Evolutionary conservation across 1,140 invertebrate species (phyloP), one percentile per base, ranked within the genome.

Genomic region (Pseudomyrmex flavicornis): DNA sequence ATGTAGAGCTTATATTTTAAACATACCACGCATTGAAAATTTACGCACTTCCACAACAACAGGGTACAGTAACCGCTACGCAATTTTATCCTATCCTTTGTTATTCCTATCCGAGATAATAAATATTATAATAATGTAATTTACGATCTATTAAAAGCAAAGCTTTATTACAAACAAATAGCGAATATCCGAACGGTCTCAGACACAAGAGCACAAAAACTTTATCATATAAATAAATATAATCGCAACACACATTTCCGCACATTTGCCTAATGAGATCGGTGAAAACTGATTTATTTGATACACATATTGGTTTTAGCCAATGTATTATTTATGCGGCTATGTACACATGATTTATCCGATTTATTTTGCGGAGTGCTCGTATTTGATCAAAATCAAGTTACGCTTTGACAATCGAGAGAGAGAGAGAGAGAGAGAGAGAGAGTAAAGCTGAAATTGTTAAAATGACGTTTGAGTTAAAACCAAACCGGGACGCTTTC

Each of bases 331-430:
- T 80, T 50, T 72, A 68, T 26, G n/a, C 10, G 10, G 0, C 13
- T 7, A 22, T 12, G 62, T 13, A 66, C 7, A 72, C 52, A 58
- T 9, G 15, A 70, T 48, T 79, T 58, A 80, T 70, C 50, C 20
- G 22, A 35, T 70, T 80, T 46, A 12, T 70, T 70, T 56, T 26
- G 44, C 10, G 52, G 20, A 75, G 48, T 59, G 10, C 12, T 12
- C 50, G 12, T 46, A 65, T 65, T 66, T 61, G 44, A n/a, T n/a
- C 35, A 35, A 80, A 72, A 80, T 8, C 17, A 3, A 79, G 13
- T 80, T 61, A 80, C 20, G 12, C 20, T 80, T 48, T 80, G 66
- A 70, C 44, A 56, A 70, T 35, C 44, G 52, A 17, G 1, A 26
- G 26, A 26, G 26, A 35, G 35, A 26, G 26, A 35, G 35, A 22